Percentiles rank a stretch among this genome's conserved stretches.
phyloP scores from a whole-genome alignment of 2,797 vertebrate genomes.

The Fundulus diaphanus region DNA sequence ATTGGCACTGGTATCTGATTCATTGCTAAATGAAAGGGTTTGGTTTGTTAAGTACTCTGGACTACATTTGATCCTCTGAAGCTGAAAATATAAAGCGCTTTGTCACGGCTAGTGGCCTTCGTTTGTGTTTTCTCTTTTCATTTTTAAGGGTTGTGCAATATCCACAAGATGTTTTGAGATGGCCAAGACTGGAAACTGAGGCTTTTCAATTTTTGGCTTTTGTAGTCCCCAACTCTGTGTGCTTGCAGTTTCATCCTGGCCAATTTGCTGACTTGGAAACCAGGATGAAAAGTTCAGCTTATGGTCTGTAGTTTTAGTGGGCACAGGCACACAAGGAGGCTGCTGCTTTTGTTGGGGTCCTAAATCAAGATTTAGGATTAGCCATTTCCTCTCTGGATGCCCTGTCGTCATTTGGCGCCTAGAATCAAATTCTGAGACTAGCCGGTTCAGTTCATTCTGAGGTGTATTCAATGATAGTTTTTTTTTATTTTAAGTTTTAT shows the following conservation, averaged over 20 bases:
- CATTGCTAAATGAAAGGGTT: too few species aligned
- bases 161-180: not conserved
- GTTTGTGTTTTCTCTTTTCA: too few species aligned
- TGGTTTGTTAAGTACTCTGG: not conserved
- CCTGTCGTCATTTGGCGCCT: not conserved
- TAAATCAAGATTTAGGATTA: not conserved
- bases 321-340: not conserved
- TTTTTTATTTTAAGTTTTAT: too few species aligned
- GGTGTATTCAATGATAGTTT: too few species aligned
- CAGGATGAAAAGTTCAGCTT: not conserved
- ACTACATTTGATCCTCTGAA: not conserved
- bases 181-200: not conserved
- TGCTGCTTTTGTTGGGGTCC: not conserved
- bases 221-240: fast-evolving
- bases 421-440: not conserved
- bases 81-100: not conserved
- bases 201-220: not conserved
- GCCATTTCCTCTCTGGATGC: not conserved
- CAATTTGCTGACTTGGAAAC: not conserved
- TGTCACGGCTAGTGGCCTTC: too few species aligned
- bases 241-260: not conserved
- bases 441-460: not conserved
- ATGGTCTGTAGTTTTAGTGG: not conserved
- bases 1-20: too few species aligned
- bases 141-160: not conserved